Conservation (phyloP, 2,888 invertebrate species). For the Apotomis capreana region DNA sequence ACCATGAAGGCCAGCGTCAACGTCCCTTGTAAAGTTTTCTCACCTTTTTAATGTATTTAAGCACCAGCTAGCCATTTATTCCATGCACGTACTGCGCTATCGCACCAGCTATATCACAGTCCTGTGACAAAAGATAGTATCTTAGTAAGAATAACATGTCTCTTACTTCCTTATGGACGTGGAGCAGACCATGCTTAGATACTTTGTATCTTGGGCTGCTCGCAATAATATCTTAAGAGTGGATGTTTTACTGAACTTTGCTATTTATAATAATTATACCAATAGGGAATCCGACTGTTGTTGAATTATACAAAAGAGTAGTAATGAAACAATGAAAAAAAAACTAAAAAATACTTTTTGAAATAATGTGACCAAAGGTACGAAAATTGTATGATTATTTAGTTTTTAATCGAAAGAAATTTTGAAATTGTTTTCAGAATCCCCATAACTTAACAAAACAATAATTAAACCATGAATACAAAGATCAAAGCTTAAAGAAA, state of each 20-base stretch:
- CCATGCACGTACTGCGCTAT: not conserved
- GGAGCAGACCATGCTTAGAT: not conserved
- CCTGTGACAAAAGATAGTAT: not conserved
- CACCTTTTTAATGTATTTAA: slow-evolving; percentile 2
- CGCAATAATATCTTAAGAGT: not conserved
- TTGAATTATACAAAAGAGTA: too few relatives aligned
- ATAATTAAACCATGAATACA: too few relatives aligned
- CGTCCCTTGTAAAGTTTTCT: not conserved
- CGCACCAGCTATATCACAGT: not conserved
- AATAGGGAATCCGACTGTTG: too few relatives aligned
- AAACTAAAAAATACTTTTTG: too few relatives aligned
- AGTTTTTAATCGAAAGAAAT: too few relatives aligned
- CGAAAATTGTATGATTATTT: too few relatives aligned
- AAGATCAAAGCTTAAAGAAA: too few relatives aligned
- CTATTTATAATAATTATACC: too few relatives aligned
- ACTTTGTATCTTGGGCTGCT: not conserved
- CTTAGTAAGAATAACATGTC: not conserved
- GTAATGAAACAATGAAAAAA: too few relatives aligned
- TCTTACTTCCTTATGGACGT: not conserved
- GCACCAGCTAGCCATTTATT: not conserved
- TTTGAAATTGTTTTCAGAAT: too few relatives aligned
- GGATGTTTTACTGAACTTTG: not conserved
- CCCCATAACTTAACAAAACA: too few relatives aligned
- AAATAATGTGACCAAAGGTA: too few relatives aligned
- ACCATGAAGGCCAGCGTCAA: not conserved